These are phyloP conservation scores for Carassius auratus DNA, from an alignment of 2,113 vertebrate species.

Conservation along the genomic window DNA sequence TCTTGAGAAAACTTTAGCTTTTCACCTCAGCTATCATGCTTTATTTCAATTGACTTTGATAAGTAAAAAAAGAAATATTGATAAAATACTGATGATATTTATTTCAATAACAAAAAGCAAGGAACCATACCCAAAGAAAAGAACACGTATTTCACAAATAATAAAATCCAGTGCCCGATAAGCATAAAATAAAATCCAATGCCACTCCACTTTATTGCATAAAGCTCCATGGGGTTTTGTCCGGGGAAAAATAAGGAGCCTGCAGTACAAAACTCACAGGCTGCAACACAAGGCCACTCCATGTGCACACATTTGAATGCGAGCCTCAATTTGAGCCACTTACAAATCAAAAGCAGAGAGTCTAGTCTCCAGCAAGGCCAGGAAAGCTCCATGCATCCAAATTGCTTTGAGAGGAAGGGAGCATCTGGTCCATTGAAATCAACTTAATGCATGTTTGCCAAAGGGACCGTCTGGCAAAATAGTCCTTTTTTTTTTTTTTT, in stretches of 20 bases:
- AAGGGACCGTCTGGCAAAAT: conserved; percentile 63
- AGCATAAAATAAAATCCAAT: conserved; percentile 52
- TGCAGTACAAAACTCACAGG: conserved; percentile 42
- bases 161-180: conserved; percentile 28
- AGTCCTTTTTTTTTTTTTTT: conserved; percentile 17
- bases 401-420: conserved; percentile 64
- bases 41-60: conserved; percentile 28
- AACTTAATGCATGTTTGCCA: conserved; percentile 62
- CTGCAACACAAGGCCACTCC: conserved; percentile 55
- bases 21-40: not conserved
- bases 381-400: conserved; percentile 58
- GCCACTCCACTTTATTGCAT: conserved; percentile 55
- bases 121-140: conserved; percentile 26
- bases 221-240: conserved; percentile 57
- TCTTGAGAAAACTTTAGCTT: not conserved
- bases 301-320: conserved; percentile 56
- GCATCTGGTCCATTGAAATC: conserved; percentile 65
- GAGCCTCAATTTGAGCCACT: conserved; percentile 62
- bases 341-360: conserved; percentile 60
- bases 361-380: conserved; percentile 58
- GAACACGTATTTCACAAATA: conserved; percentile 31
- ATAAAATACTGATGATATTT: conserved; percentile 29
- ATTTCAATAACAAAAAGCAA: conserved; percentile 10
- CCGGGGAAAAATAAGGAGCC: conserved; percentile 51
- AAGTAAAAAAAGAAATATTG: not conserved